A percentile compares a stretch with the other conserved stretches of the same genome.
These are phyloP conservation scores for Drosophila carrolli DNA, from an alignment of 1,140 invertebrate genomes.

Conservation along the genomic window DNA sequence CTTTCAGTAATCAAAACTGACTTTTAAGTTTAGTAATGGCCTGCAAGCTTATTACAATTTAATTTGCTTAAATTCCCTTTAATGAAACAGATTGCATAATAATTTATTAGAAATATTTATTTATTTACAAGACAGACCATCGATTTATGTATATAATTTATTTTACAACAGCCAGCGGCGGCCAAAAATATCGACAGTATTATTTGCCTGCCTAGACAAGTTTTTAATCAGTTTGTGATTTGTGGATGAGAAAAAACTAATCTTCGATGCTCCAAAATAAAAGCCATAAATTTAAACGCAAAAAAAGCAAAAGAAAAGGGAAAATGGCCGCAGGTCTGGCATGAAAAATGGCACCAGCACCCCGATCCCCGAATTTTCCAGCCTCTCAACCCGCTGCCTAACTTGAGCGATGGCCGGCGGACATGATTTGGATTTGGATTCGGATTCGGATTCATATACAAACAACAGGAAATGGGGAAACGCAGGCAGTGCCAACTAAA, in stretches of 20 bases:
- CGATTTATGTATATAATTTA: neutral
- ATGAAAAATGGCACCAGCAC: conserved; percentile 56
- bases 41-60: no score
- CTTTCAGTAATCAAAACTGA: no score
- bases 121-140: no score
- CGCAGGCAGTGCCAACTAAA: neutral
- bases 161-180: neutral
- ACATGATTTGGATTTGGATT: conserved; percentile 54
- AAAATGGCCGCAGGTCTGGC: conserved; percentile 13
- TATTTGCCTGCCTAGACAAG: conserved; percentile 18
- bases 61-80: no score
- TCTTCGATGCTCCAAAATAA: conserved; percentile 60
- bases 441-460: conserved; percentile 55
- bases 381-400: neutral
- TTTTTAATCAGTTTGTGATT: conserved; percentile 75
- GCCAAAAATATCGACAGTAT: conserved; percentile 8
- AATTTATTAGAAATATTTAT: no score
- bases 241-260: conserved; percentile 60
- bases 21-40: no score
- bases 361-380: neutral
- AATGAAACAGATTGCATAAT: no score
- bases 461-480: conserved; percentile 53
- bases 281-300: conserved; percentile 60
- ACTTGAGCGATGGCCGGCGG: conserved; percentile 61
- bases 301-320: conserved; percentile 22